These are phyloP conservation scores for Sinocyclocheilus grahami DNA, from an alignment of 2,113 vertebrate species.

Conservation along the genomic window DNA sequence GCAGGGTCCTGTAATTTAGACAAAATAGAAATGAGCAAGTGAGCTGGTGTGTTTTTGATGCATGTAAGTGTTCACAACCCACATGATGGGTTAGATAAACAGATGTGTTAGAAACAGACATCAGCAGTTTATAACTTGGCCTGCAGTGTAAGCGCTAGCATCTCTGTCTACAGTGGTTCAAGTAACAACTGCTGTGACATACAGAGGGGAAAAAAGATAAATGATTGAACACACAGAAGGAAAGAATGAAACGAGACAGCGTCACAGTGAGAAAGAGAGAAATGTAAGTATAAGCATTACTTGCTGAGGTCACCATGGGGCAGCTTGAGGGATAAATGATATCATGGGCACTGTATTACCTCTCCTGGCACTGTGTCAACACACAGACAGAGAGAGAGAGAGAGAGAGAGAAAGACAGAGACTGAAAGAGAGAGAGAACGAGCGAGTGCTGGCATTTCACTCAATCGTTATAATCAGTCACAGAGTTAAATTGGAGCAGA, in stretches of 20 bases:
- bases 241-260: background rate
- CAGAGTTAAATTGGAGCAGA: background rate
- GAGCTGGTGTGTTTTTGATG: background rate
- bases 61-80: background rate
- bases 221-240: background rate
- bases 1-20: conserved; percentile 83
- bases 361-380: conserved; percentile 24
- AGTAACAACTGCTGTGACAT: background rate
- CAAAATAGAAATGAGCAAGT: background rate
- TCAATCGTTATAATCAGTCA: background rate
- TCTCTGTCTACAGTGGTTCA: background rate
- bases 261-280: conserved; percentile 34
- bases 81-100: background rate
- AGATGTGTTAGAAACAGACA: conserved; percentile 13
- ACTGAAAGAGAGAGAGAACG: background rate
- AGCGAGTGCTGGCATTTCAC: conserved; percentile 18
- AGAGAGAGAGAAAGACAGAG: background rate
- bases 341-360: conserved; percentile 59
- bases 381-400: background rate
- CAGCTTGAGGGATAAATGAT: conserved; percentile 54
- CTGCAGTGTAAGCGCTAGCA: background rate
- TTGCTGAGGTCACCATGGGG: conserved; percentile 56
- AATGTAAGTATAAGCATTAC: conserved; percentile 35
- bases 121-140: background rate
- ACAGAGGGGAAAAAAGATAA: background rate